Evolutionary conservation across 1,140 invertebrate genomes (phyloP).

Genomic region (Drosophila melanogaster): DNA sequence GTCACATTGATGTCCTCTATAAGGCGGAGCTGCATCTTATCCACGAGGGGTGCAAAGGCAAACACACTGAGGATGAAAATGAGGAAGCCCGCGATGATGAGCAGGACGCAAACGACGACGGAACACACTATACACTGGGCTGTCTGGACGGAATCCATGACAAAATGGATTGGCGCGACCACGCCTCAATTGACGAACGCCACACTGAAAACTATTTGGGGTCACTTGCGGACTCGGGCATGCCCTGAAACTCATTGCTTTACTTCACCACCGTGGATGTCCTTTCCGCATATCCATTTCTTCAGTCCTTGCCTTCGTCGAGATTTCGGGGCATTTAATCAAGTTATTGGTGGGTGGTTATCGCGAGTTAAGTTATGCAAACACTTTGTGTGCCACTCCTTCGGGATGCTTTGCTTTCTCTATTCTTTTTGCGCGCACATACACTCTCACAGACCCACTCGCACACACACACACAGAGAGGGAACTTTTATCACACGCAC

Average conservation of each 20-base stretch:
- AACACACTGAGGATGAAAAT: constrained; percentile 12
- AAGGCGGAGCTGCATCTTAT: not conserved
- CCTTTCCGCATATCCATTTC: constrained; percentile 24
- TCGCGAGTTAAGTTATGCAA: constrained; percentile 73
- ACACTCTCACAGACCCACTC: constrained; percentile 29
- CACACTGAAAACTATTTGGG: constrained; percentile 27
- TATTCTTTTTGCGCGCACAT: constrained; percentile 67
- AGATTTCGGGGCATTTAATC: constrained; percentile 49
- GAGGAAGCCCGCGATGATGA: constrained; percentile 5
- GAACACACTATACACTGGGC: constrained; percentile 29
- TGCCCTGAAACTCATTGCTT: constrained; percentile 13
- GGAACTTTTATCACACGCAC: constrained; percentile 36
- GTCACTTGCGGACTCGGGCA: not conserved
- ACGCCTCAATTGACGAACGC: constrained; percentile 42
- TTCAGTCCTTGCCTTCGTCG: constrained; percentile 14
- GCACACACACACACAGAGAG: constrained; percentile 20
- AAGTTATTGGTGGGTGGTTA: constrained; percentile 44
- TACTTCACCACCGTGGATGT: constrained; percentile 21
- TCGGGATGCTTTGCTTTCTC: constrained; percentile 77
- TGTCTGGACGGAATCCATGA: constrained; percentile 28
- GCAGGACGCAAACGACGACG: constrained; percentile 8
- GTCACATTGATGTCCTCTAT: not conserved
- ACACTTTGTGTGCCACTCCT: constrained; percentile 77
- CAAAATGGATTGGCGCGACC: constrained; percentile 23
- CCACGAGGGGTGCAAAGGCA: not conserved